Conservation (phyloP, 2,888 invertebrate species). For the Crocallis elinguaria region DNA sequence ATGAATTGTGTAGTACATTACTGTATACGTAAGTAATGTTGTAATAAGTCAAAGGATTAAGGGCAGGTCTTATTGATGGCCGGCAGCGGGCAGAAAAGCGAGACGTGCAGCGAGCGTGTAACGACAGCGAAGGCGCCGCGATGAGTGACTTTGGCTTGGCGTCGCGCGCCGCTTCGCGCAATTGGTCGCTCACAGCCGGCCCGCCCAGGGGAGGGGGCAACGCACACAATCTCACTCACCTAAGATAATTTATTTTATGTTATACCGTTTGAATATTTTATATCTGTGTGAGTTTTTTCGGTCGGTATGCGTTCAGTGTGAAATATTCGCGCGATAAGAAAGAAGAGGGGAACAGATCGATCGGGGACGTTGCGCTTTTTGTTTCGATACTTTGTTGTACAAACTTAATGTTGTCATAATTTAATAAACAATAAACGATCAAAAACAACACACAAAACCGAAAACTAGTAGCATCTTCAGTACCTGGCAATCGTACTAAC, state of each 20-base stretch:
- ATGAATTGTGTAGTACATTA: too few species aligned
- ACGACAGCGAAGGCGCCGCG: constrained; percentile 57
- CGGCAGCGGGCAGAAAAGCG: constrained; percentile 34
- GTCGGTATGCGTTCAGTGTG: constrained; percentile 83
- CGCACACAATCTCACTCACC: constrained; percentile 80
- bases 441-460: not conserved
- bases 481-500: not conserved
- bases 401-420: constrained; percentile 57
- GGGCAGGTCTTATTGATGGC: constrained; percentile 54
- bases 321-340: constrained; percentile 85
- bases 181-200: constrained; percentile 77
- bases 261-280: constrained; percentile 85
- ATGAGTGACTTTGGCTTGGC: constrained; percentile 69
- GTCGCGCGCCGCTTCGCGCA: constrained; percentile 84
- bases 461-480: not conserved
- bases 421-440: not conserved
- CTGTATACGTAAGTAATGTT: constrained; percentile 38
- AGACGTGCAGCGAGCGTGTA: constrained; percentile 27
- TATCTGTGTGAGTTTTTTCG: constrained; percentile 85
- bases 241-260: constrained; percentile 85
- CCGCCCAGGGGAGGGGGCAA: constrained; percentile 81
- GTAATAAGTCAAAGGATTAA: constrained; percentile 55
- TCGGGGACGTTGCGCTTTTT: constrained; percentile 81
- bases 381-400: constrained; percentile 66
- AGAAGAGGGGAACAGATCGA: constrained; percentile 84